These are phyloP conservation scores for Bombus picipes DNA, from an alignment of 1,140 invertebrate genomes.

Conservation along the genomic window DNA sequence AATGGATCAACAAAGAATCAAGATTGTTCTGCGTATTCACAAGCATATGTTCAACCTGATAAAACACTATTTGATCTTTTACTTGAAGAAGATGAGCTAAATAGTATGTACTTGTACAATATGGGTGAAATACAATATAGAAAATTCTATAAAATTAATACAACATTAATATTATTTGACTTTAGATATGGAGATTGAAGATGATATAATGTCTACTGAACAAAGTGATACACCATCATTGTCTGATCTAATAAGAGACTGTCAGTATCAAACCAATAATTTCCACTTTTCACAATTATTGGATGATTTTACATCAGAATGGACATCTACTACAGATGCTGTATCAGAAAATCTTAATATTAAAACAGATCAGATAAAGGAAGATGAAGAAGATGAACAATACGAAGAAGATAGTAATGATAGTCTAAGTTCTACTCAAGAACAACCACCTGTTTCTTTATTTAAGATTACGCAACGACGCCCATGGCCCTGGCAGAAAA, in stretches of 20 bases:
- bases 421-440: constrained; percentile 56
- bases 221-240: constrained; percentile 65
- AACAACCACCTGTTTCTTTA: constrained; percentile 68
- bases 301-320: constrained; percentile 66
- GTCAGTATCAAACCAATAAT: constrained; percentile 66
- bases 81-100: constrained; percentile 77
- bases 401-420: constrained; percentile 58
- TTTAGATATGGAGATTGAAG: constrained; percentile 72
- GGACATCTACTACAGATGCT: constrained; percentile 55
- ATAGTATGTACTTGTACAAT: constrained; percentile 60
- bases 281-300: constrained; percentile 60
- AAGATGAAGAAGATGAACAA: constrained; percentile 48
- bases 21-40: constrained; percentile 67
- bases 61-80: constrained; percentile 77
- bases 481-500: constrained; percentile 73
- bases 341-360: constrained; percentile 39
- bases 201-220: constrained; percentile 63
- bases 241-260: constrained; percentile 71
- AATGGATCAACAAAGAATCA: constrained; percentile 65
- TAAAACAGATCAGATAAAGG: constrained; percentile 43
- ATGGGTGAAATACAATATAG: constrained; percentile 1
- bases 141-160: constrained; percentile 1
- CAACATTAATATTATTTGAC: neutral
- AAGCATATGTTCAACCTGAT: constrained; percentile 74
- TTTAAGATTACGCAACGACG: constrained; percentile 65